A percentile compares a stretch with the other conserved stretches of the same genome.
phyloP scores from a whole-genome alignment of 92 coral and sea anemone genomes.

The Diadumene lineata region DNA sequence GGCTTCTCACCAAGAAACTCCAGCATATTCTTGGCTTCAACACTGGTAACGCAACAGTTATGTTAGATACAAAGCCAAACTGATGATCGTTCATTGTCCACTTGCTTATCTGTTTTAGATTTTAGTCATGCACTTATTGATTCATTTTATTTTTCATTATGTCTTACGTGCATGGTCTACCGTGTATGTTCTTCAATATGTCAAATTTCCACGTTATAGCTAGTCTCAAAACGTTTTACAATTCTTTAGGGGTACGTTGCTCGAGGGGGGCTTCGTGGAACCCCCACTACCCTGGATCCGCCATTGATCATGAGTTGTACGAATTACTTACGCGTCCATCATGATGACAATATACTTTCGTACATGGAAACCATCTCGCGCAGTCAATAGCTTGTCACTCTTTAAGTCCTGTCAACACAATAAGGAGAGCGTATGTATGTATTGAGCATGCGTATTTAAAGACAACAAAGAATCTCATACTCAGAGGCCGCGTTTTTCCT shows the following conservation, averaged over 20 bases:
- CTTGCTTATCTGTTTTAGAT: not conserved
- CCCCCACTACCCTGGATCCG: too few relatives aligned
- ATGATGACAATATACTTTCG: slow-evolving; percentile 77
- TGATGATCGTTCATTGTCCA: not conserved
- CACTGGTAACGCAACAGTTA: slow-evolving; percentile 28
- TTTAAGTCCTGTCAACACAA: slow-evolving; percentile 39
- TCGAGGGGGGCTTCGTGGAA: too few relatives aligned
- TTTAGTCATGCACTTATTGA: not conserved
- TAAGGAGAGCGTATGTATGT: not conserved
- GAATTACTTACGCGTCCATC: slow-evolving; percentile 67
- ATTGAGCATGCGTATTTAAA: too few relatives aligned
- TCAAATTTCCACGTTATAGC: too few relatives aligned
- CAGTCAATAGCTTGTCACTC: slow-evolving; percentile 68
- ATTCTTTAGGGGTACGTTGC: too few relatives aligned
- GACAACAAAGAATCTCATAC: too few relatives aligned
- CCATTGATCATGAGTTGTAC: not conserved
- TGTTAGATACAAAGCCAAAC: not conserved
- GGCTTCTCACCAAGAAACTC: slow-evolving; percentile 79
- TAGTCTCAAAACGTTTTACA: too few relatives aligned
- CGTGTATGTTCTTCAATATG: too few relatives aligned
- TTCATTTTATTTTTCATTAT: not conserved
- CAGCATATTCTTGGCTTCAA: slow-evolving; percentile 80
- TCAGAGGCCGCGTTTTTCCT: too few relatives aligned
- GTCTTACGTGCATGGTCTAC: not conserved
- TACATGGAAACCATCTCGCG: slow-evolving; percentile 71